Evolutionary conservation across 2,797 vertebrate genomes (phyloP), one percentile per base, ranked within the genome.

Genomic region (Acanthopagrus latus): DNA sequence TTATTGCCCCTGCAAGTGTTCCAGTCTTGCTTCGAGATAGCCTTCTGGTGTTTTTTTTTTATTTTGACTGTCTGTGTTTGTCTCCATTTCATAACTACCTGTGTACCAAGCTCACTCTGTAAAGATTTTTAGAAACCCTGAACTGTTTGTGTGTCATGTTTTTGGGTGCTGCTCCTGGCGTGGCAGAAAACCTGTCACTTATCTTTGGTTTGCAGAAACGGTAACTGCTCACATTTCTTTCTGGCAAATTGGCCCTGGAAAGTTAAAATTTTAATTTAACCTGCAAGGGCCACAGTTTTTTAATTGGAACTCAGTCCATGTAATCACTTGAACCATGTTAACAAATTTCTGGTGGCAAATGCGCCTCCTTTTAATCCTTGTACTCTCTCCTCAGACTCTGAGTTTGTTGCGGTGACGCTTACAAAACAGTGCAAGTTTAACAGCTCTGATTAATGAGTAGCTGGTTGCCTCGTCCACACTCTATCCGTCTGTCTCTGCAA

Each of bases 381-480:
- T 8, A 25, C n/a, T 66, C 7, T 59, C 62, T n/a, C 38, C 48
- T 73, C 13, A 17, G 29, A 12, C 38, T 64, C 60, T 43, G 29
- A 58, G 38, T 57, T 38, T 23, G n/a, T 57, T 43, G 23, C 54
- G 67, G 33, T 54, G 47, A 20, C 55, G 12, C 25, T 83, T 41
- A 59, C 10, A 43, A 70, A 66, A 62, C 25, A 54, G 21, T 33
- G 54, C 20, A 21, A n/a, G 44, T 55, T 14, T 29, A 64, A 56
- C 47, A 73, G n/a, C 57, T 71, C 64, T 50, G 46, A 59, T 73
- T 80, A 74, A 77, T 79, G 69, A 58, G 57, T 7, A 38, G 77
- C 4, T 71, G n/a, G 18, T 29, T 47, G 21, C 60, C 52, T 71
- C 17, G 29, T 21, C 81, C 65, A 68, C 56, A 73, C 25, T 59